A percentile compares a stretch with the other conserved stretches of the same genome.
phyloP scores from a whole-genome alignment of 1,140 invertebrate genomes.

The Proctacanthus coquilletti region DNA sequence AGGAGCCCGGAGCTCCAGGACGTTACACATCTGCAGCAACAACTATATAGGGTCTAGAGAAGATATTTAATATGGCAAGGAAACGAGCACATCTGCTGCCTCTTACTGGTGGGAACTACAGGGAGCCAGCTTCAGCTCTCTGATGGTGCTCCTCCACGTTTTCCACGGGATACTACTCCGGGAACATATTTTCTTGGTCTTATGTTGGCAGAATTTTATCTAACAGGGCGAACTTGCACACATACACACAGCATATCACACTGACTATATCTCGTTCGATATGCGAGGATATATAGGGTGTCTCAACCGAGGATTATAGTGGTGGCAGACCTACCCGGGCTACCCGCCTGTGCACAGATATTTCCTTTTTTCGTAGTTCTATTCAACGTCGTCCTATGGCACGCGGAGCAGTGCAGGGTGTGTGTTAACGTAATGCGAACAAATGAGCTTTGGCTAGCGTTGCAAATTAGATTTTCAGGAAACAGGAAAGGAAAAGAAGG shows the following conservation, averaged over 20 bases:
- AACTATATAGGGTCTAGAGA: neutral
- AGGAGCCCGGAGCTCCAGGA: too few species aligned
- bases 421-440: constrained; percentile 1
- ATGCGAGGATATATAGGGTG: too few species aligned
- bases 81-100: neutral
- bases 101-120: too few species aligned
- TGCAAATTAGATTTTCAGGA: constrained; percentile 1
- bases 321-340: too few species aligned
- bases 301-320: too few species aligned
- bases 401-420: too few species aligned
- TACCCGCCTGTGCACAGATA: too few species aligned
- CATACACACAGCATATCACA: too few species aligned
- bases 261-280: too few species aligned
- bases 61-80: constrained; percentile 1
- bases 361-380: neutral
- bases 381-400: neutral
- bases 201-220: neutral
- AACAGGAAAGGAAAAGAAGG: neutral
- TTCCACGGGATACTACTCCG: neutral
- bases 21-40: too few species aligned
- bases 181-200: constrained; percentile 1
- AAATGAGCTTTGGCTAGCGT: constrained; percentile 1
- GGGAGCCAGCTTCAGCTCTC: too few species aligned
- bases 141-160: too few species aligned
- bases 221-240: neutral